These are phyloP conservation scores for Trichacis sp. DNA, from an alignment of 2,888 invertebrate genomes.

Conservation along the genomic window DNA sequence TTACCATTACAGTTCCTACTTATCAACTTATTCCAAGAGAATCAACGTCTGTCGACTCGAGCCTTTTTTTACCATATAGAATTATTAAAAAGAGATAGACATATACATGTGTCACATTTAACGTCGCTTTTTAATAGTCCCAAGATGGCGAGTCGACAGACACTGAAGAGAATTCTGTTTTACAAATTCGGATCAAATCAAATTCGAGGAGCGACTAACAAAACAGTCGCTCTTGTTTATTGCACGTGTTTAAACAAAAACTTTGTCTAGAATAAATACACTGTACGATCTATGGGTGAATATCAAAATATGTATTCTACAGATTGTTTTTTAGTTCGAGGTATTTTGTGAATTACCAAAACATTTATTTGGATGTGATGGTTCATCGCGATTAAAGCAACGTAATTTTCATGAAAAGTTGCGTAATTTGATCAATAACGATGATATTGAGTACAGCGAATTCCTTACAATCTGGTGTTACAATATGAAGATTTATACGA, in stretches of 20 bases:
- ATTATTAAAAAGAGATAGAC: too few species aligned
- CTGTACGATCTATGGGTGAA: not conserved
- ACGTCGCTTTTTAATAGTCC: too few species aligned
- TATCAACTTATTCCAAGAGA: constrained; percentile 20
- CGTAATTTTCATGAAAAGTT: too few species aligned
- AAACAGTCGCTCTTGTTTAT: not conserved
- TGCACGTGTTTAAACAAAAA: constrained; percentile 14
- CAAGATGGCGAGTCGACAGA: too few species aligned
- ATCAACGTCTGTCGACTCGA: too few species aligned
- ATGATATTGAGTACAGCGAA: not conserved
- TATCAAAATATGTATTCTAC: constrained; percentile 2
- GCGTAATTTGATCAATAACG: too few species aligned
- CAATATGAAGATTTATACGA: not conserved
- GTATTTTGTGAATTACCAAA: too few species aligned
- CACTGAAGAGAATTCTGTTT: too few species aligned
- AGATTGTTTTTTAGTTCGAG: not conserved
- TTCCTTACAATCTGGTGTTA: not conserved
- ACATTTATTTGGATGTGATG: too few species aligned
- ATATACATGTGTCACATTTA: too few species aligned
- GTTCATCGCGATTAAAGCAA: too few species aligned
- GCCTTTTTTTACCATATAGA: too few species aligned
- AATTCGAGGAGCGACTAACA: constrained; percentile 6
- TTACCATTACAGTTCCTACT: constrained; percentile 42
- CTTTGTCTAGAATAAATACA: not conserved
- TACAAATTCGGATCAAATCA: constrained; percentile 14